Base-by-base conservation (phyloP, 2,113 vertebrate genomes). In the Lophura nycthemera region DNA sequence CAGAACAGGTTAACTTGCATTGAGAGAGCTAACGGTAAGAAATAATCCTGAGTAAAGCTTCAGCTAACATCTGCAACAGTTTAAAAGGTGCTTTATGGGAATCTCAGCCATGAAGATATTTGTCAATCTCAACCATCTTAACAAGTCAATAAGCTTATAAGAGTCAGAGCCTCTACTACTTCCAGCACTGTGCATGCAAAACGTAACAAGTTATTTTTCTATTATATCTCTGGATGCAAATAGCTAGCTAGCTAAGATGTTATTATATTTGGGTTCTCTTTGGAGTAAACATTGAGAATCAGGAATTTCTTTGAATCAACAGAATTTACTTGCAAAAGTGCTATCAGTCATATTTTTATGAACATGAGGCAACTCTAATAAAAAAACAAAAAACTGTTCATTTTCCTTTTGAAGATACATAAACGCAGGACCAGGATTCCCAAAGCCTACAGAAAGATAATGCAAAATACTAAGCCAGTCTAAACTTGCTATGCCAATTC, bases 401-500 rank as follows among this genome's bases (percentile, higher is more conserved):
- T 69, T 88, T 74, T 88, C 52, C 24, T 65, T 93, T 83, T 92
- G 83, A 96, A 94, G 76, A 86, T n/a, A 66, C 0, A 0, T 61
- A 80, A 18, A 61, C 22, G 56, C 18, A 88, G 36, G 63, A 73
- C 65, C 83, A 86, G n/a, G n/a, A 86, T 30, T 70, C 36, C 24
- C 57, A 80, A 10, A 66, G 56, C n/a, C 36, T 65, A 86, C 56
- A 77, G 36, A 27, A 63, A 90, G 76, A 48, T 93, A 86, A 92
- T 80, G 74, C 27, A 88, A 85, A 93, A 76, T 13, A 25, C 54
- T 79, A 19, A 92, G 73, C 86, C 80, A 74, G 86, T 83, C 86
- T 86, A 70, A 90, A 93, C 91, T 93, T 83, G 83, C 3, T 8
- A 59, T 77, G 83, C 56, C 91, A 83, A 70, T 88, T 92, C 94